These are phyloP conservation scores for Heliconius melpomene DNA, from an alignment of 1,140 invertebrate genomes.

Conservation along the genomic window DNA sequence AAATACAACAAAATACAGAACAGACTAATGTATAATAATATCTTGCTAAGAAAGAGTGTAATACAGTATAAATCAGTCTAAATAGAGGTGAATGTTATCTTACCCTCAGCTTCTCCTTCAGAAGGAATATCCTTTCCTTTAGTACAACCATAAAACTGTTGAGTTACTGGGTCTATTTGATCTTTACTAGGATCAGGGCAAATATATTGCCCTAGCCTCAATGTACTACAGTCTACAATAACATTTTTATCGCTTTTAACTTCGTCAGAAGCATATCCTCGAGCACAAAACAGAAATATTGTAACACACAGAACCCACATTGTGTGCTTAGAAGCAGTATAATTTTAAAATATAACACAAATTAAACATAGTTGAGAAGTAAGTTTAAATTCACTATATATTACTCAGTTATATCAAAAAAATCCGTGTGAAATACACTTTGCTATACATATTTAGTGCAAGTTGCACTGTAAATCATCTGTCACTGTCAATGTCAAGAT, in stretches of 20 bases:
- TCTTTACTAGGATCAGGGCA: conserved; percentile 90
- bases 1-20: too few species aligned
- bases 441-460: neutral
- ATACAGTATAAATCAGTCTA: neutral
- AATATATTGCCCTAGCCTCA: conserved; percentile 91
- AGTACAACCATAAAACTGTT: conserved; percentile 92
- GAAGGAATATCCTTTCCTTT: conserved; percentile 76
- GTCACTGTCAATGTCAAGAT: conserved; percentile 4
- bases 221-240: conserved; percentile 84
- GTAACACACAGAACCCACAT: conserved; percentile 25
- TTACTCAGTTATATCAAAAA: neutral
- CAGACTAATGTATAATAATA: too few species aligned
- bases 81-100: conserved; percentile 2
- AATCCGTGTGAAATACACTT: neutral
- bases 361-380: neutral
- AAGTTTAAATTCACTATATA: neutral
- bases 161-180: conserved; percentile 94
- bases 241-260: conserved; percentile 57
- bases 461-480: neutral
- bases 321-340: neutral
- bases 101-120: conserved; percentile 90
- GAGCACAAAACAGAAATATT: conserved; percentile 46
- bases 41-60: neutral
- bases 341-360: neutral
- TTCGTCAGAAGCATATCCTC: conserved; percentile 58